Percentiles rank a stretch among this genome's conserved stretches.
Conservation (phyloP, 2,797 vertebrate genomes). For the Anabas testudineus region DNA sequence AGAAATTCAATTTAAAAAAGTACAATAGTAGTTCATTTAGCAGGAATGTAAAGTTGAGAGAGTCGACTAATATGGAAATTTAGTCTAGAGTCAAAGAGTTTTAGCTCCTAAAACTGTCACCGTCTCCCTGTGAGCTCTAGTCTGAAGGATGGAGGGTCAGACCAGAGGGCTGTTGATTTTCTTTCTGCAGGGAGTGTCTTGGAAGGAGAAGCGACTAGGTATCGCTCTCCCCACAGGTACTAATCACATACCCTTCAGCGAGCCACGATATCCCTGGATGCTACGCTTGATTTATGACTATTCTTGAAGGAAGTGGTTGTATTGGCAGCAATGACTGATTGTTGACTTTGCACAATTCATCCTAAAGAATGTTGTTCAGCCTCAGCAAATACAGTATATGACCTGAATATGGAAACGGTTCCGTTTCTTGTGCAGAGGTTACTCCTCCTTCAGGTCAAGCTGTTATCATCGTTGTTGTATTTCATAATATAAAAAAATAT, state of each 20-base stretch:
- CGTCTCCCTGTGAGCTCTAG: conserved; percentile 11
- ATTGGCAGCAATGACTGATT: conserved; percentile 39
- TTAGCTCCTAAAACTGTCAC: background rate
- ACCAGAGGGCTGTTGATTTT: conserved; percentile 43
- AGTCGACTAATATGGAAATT: conserved; percentile 1
- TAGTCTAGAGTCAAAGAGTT: background rate
- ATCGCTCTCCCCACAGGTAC: background rate
- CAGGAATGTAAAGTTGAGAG: conserved; percentile 24
- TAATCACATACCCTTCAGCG: conserved; percentile 57
- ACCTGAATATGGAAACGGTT: conserved; percentile 13
- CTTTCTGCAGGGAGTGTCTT: conserved; percentile 23
- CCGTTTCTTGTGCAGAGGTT: background rate
- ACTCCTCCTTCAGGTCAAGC: background rate
- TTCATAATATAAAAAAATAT: background rate
- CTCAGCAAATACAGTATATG: conserved; percentile 7
- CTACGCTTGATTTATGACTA: conserved; percentile 45
- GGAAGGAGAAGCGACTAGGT: conserved; percentile 23
- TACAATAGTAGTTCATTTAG: conserved; percentile 21
- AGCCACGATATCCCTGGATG: conserved; percentile 34
- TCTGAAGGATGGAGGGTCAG: conserved; percentile 31
- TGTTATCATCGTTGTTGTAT: background rate
- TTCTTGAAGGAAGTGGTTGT: conserved; percentile 37
- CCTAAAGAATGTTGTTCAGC: conserved; percentile 14
- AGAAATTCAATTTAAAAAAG: too few relatives aligned
- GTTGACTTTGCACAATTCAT: conserved; percentile 30